Base-by-base conservation (phyloP, 2,113 vertebrate genomes). In the Leptobrachium ailaonicum region DNA sequence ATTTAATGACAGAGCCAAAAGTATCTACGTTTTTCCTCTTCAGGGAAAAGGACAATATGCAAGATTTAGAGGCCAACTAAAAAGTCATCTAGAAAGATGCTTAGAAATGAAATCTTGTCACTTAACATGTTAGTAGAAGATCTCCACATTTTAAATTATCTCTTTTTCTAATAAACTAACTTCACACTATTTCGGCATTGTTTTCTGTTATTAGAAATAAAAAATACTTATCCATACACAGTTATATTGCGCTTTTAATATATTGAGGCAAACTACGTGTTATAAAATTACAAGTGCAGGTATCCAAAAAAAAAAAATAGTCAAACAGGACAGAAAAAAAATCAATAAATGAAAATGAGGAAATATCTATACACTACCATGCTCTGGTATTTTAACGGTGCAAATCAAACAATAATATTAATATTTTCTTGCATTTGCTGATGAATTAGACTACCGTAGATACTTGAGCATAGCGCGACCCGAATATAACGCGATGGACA, bases 151-250 rank as follows among this genome's bases (percentile, higher is more conserved):
- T 88, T 89, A 91, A 20, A 77, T 13, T 80, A 87, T 86, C 72
- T 41, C 62, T 60, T 11, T 66, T 83, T 90, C 87, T 82, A 88
- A 89, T 88, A 87, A 75, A 82, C 68, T 77, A 70, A 82, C 91
- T 85, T 74, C 54, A 87, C 88, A 88, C 88, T 85, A 88, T 88
- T 93, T 89, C 89, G 82, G 88, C 84, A 83, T 71, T 82, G 87
- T 85, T 42, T 41, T 56, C 58, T 73, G 66, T 41, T 50, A 50
- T 86, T 76, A 32, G 20, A 32, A 83, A 73, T 74, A 85, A 84
- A 71, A 84, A 43, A 72, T 85, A 82, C 63, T 79, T 80, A 77
- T 88, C 88, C 86, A 90, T 90, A 89, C 86, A 90, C 90, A 91
- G 92, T 47, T 56, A 60, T 77, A 88, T 83, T 75, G 75, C 76